phyloP scores from a whole-genome alignment of 2,888 invertebrate genomes.

The Pasiphila rectangulata region DNA sequence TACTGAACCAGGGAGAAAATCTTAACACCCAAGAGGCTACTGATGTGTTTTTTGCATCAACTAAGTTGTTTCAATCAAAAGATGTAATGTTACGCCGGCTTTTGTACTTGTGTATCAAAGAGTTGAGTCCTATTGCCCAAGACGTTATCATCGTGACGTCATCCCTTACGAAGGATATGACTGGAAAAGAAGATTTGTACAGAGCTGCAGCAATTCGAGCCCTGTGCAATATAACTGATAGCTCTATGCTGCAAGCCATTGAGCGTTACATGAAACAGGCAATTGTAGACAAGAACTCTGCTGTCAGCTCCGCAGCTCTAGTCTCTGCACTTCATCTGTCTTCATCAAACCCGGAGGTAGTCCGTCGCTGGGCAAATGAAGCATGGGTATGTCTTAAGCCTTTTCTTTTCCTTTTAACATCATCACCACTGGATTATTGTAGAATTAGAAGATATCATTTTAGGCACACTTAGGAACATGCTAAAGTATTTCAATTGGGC shows the following conservation, averaged over 20 bases:
- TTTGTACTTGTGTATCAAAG: constrained; percentile 98
- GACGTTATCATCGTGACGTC: constrained; percentile 99
- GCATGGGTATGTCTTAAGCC: constrained; percentile 83
- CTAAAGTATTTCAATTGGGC: too few species aligned
- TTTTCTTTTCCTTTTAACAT: neutral
- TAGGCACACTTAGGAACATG: too few species aligned
- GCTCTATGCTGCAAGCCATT: constrained; percentile 95
- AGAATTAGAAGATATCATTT: too few species aligned
- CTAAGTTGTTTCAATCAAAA: constrained; percentile 98
- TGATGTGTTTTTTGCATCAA: constrained; percentile 99
- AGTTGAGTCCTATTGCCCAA: constrained; percentile 95
- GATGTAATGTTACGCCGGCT: constrained; percentile 96
- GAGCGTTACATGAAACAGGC: constrained; percentile 99
- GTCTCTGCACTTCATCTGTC: constrained; percentile 93
- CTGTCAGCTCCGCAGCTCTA: constrained; percentile 97
- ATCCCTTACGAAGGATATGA: constrained; percentile 98
- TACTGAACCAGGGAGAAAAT: constrained; percentile 96
- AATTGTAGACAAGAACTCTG: constrained; percentile 97
- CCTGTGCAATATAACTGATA: constrained; percentile 97
- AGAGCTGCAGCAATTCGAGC: constrained; percentile 97
- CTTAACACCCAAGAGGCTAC: constrained; percentile 97
- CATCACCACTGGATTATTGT: too few species aligned
- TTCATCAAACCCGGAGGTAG: constrained; percentile 92
- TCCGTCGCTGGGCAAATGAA: constrained; percentile 99
- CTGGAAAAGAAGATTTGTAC: constrained; percentile 94